Base-by-base conservation (phyloP, 1,140 invertebrate species). In the Dolichoris vasculosae region DNA sequence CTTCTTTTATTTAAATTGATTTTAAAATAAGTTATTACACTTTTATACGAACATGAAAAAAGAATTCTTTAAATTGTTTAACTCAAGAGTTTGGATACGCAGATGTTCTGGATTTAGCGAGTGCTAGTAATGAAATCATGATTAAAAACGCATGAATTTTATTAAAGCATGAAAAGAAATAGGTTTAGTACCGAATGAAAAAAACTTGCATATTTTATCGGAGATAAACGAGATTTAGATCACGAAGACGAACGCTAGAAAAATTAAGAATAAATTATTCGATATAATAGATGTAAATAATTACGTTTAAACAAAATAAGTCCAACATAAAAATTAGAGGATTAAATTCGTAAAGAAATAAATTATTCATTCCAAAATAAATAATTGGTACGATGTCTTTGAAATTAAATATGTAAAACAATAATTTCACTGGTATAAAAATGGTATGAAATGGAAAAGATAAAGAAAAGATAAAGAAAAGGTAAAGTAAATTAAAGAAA, bases 1-100 rank as follows among this genome's bases (percentile, higher is more conserved):
- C 38, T 73, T 43, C 4, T 43, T 23, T 43, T 73, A 73, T 73
- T 73, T 26, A 73, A 40, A 73, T 73, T 73, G 67, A 35, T 73
- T 43, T 73, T 73, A 43, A 73, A 73, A n/a, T 73, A 73, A 32
- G 8, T 73, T 23, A 43, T 43, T 43, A 73, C 9, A 43, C 20
- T 20, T 73, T 7, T 43, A 73, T 38, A 9, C 4, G 38, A n/a
- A 46, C 13, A 46, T 69, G 30, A 43, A 26, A n/a, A 73, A n/a
- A 11, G 23, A 8, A 13, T n/a, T 43, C 23, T 43, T 73, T 73
- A 73, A 73, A 73, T 43, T 43, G 32, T 17, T 43, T 73, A 43
- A 43, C 17, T 40, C 6, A n/a, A 13, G 32, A 73, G 40, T 7
- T 73, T 26, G 20, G 26, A 30, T 73, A n/a, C 38, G 23, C 26